phyloP scores from a whole-genome alignment of 2,113 vertebrate species.

The Alaudala cheleensis region DNA sequence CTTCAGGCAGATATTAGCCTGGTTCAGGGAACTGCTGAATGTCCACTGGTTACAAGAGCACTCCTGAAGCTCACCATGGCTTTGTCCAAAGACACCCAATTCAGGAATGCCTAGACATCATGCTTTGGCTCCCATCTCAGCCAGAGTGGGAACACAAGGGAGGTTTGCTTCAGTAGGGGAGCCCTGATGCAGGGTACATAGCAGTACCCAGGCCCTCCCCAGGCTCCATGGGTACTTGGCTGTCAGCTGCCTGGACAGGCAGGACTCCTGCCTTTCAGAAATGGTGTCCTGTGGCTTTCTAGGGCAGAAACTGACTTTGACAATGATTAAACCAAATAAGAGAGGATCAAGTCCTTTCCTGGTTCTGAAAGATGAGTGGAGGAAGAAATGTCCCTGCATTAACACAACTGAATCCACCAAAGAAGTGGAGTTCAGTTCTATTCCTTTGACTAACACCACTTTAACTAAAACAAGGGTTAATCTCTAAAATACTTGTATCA shows the following conservation, averaged over 20 bases:
- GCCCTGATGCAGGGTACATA: not conserved
- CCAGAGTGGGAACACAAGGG: not conserved
- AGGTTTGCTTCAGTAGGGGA: not conserved
- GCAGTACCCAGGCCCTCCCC: not conserved
- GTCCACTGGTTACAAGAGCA: not conserved
- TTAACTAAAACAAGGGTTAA: not conserved
- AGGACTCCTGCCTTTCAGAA: not conserved
- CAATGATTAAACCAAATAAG: not conserved
- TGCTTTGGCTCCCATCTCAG: accelerated
- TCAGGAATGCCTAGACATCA: not conserved
- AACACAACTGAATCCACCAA: not conserved
- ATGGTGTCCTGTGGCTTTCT: accelerated
- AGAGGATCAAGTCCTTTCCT: not conserved
- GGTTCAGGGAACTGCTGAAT: not conserved
- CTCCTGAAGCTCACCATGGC: not conserved
- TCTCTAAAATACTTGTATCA: not conserved
- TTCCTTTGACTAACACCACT: not conserved
- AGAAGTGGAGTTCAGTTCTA: not conserved
- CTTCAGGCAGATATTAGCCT: not conserved
- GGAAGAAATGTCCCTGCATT: not conserved
- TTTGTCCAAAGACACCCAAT: not conserved
- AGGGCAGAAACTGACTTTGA: not conserved
- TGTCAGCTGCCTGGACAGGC: not conserved
- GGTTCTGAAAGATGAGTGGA: not conserved
- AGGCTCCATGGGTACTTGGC: accelerated